Evolutionary conservation across 2,113 vertebrate species (phyloP), one percentile per base, ranked within the genome.

Genomic region (Petromus typicus): DNA sequence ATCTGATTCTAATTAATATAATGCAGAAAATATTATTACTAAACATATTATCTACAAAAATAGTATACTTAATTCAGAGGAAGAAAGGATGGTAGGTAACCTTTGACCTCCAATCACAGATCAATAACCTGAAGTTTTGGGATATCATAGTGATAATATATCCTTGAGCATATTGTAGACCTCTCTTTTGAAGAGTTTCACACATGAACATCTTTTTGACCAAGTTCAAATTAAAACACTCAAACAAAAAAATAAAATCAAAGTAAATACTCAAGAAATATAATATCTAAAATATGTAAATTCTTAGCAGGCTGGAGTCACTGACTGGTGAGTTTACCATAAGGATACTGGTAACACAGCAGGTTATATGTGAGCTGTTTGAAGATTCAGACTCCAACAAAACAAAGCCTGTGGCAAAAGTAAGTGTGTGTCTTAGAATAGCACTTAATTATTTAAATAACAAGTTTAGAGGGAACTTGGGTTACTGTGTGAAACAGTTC

Each of bases 191-290:
- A 90, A 78, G 3, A 43, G 54, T 82, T 95, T 81, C 90, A 45
- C 12, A 51, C 57, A 20, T 71, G 71, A 67, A 1, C 3, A 67
- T 63, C 22, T 66, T 18, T 59, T 95, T 83, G 63, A 75, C 37
- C 45, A 91, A 56, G 57, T 94, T 91, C 67, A 86, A 63, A 30
- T 12, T 34, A 57, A 86, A 91, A 6, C 2, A 57, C 20, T 6
- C 22, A 71, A 76, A 45, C 16, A 87, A 79, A 90, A 87, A 79
- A 90, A 43, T 27, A 79, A 94, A 82, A 43, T 69, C 23, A 91
- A 40, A 90, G 88, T 75, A 16, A 85, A 73, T 54, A 45, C 14
- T 57, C 25, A 78, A 32, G 13, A 75, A 75, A 59, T 5, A n/a
- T 3, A 27, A 63, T 95, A 23, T n/a, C 32, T 90, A 63, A 73